Evolutionary conservation across 2,113 vertebrate genomes (phyloP).

Genomic region (Catharus bicknelli): DNA sequence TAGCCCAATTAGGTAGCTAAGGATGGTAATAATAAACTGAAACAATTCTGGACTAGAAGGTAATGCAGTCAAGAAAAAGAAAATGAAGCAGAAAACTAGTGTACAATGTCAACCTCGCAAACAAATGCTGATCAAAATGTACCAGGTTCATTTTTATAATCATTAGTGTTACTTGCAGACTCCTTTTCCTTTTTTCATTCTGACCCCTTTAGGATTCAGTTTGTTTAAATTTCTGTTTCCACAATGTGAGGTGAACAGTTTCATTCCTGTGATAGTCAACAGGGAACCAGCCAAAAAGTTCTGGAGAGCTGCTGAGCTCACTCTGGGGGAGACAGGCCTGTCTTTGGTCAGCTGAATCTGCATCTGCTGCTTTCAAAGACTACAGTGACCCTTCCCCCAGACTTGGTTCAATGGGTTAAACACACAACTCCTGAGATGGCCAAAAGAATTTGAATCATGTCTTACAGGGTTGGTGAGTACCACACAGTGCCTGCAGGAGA

Average conservation of each 20-base stretch:
- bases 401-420: background rate
- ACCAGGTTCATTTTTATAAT: background rate
- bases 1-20: slow-evolving; percentile 58
- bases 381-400: background rate
- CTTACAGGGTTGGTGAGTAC: background rate
- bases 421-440: background rate
- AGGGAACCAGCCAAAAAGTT: background rate
- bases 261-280: background rate
- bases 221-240: background rate
- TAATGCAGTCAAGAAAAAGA: slow-evolving; percentile 34
- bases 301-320: background rate
- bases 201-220: background rate
- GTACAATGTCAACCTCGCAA: background rate
- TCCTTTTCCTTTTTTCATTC: background rate
- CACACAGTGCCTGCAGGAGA: background rate
- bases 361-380: background rate
- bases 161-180: background rate
- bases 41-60: slow-evolving; percentile 24
- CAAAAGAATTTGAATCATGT: background rate
- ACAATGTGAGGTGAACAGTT: background rate
- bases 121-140: background rate
- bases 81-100: slow-evolving; percentile 49
- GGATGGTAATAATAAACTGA: slow-evolving; percentile 45
- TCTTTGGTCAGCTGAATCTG: background rate
- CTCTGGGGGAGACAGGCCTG: background rate